Evolutionary conservation across 2,888 invertebrate species (phyloP).

Genomic region (Cheilosia variabilis): DNA sequence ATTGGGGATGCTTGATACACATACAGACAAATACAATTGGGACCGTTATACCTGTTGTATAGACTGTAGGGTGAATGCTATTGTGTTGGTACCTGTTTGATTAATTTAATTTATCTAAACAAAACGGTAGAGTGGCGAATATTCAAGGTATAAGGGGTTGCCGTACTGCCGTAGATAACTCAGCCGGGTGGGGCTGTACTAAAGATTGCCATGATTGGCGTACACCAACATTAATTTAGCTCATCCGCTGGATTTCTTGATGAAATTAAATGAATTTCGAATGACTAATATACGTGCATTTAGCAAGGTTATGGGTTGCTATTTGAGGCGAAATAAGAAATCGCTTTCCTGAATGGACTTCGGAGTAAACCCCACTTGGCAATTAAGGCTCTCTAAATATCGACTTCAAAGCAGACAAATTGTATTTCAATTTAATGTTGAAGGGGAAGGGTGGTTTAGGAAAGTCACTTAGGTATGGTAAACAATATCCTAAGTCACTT

Average conservation of each 20-base stretch:
- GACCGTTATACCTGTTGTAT: constrained; percentile 63
- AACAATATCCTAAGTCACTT: too few species aligned
- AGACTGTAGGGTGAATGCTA: background rate
- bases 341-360: too few species aligned
- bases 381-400: too few species aligned
- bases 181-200: background rate
- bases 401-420: too few species aligned
- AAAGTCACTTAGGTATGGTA: too few species aligned
- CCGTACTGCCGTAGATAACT: background rate
- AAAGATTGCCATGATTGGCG: constrained; percentile 41
- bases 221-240: constrained; percentile 62
- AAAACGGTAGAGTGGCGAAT: constrained; percentile 35
- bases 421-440: too few species aligned
- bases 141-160: constrained; percentile 8
- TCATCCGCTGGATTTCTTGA: constrained; percentile 51
- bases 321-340: background rate
- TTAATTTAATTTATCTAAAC: constrained; percentile 73
- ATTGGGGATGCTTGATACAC: background rate
- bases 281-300: constrained; percentile 15
- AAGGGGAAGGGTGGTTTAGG: too few species aligned
- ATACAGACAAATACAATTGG: constrained; percentile 15
- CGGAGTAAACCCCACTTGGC: too few species aligned
- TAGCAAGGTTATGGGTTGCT: background rate
- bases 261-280: constrained; percentile 33
- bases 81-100: constrained; percentile 57